These are phyloP conservation scores for Lycophotia porphyrea DNA, from an alignment of 2,888 invertebrate genomes.

Conservation along the genomic window DNA sequence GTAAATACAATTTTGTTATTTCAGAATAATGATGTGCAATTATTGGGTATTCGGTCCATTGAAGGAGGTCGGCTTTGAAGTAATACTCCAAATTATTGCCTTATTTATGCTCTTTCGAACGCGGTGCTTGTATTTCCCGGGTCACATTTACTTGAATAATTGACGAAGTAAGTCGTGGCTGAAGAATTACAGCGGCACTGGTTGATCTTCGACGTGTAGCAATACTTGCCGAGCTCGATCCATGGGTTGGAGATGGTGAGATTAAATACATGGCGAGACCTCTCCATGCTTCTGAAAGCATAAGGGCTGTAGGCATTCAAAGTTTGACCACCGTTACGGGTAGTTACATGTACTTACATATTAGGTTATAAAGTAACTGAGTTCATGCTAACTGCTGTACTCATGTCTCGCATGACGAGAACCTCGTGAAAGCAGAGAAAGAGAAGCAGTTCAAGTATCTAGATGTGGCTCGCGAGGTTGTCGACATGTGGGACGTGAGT, in stretches of 20 bases:
- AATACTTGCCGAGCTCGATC: not conserved
- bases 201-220: not conserved
- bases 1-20: constrained; percentile 13
- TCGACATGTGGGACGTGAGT: too few relatives aligned
- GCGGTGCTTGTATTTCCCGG: constrained; percentile 10
- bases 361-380: too few relatives aligned
- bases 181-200: not conserved
- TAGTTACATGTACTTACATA: too few relatives aligned
- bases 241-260: not conserved
- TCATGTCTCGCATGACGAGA: too few relatives aligned
- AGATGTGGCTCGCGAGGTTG: too few relatives aligned
- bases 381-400: too few relatives aligned
- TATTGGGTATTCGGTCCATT: constrained; percentile 26
- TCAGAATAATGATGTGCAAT: constrained; percentile 25
- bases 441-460: too few relatives aligned
- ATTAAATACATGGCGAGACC: not conserved
- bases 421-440: too few relatives aligned
- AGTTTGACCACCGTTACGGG: not conserved
- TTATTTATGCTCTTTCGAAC: constrained; percentile 8
- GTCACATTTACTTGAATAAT: not conserved
- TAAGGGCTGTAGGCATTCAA: not conserved
- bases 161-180: not conserved
- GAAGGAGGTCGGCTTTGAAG: constrained; percentile 27
- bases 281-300: not conserved
- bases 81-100: constrained; percentile 16